Evolutionary conservation across 2,797 vertebrate genomes (phyloP), one percentile per base, ranked within the genome.

Genomic region (Threskiornis aethiopicus): DNA sequence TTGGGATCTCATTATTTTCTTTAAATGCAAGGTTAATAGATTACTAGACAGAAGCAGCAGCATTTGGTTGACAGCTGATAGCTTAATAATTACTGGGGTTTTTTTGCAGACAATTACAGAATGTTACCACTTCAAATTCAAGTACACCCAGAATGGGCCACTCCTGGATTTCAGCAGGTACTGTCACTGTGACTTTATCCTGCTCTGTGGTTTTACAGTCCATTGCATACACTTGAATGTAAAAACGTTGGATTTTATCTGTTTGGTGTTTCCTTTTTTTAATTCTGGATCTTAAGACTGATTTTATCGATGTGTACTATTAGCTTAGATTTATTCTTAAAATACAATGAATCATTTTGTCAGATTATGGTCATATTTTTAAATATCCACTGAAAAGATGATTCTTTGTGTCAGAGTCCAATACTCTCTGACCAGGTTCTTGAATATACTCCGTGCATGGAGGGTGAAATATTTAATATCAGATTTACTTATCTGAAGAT

Each of bases 111-210:
- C 98, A 59, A 98, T 99, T 96, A 99, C 99, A n/a, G 99, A 99
- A 97, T 99, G 98, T 96, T 99, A 99, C 97, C 99, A 99, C 95
- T 99, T 99, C 97, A 99, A 98, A 97, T 99, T 99, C 98, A 99
- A 99, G 80, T 99, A 99, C 80, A 99, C 98, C 33, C 77, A 95
- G 70, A 96, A 95, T 10, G 99, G 99, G 91, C 98, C 99, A 0
- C 88, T 98, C 49, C 98, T 99, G 98, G 98, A 99, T 89, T 98
- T 99, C 79, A 93, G 98, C 97, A 99, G 99, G 99, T 99, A 97
- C 17, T 64, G 22, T 88, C 72, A 21, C 79, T 20, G 66, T 41
- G 35, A 37, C 81, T 91, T 59, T 44, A 8, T n/a, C 71, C 54
- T 54, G n/a, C 20, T 52, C 31, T 19, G 3, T 17, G 44, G 19